phyloP scores from a whole-genome alignment of 2,113 vertebrate species.

The Oreochromis aureus region DNA sequence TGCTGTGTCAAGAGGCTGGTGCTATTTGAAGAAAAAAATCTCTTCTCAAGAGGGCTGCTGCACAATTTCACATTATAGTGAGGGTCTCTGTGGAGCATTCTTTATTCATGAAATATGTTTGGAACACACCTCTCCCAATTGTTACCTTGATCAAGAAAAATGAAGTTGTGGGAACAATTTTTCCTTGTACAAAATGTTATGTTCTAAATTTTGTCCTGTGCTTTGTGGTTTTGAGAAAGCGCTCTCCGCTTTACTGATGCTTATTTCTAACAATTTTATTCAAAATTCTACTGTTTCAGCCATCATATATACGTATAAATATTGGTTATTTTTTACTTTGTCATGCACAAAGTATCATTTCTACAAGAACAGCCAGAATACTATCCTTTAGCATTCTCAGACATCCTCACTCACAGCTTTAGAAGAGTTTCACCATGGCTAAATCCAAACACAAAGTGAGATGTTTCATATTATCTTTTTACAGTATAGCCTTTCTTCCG shows the following conservation, averaged over 20 bases:
- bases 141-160: background rate
- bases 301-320: background rate
- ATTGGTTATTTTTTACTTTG: background rate
- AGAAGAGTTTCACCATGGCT: background rate
- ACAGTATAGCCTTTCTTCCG: background rate
- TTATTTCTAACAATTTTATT: background rate
- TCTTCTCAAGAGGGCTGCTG: background rate
- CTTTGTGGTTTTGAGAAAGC: background rate
- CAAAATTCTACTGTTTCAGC: background rate
- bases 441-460: background rate
- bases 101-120: background rate
- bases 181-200: background rate
- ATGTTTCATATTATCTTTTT: background rate
- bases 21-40: background rate
- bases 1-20: background rate
- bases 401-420: background rate
- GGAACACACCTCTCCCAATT: background rate
- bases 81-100: background rate
- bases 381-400: background rate
- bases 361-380: background rate
- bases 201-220: background rate
- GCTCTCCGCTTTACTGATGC: background rate
- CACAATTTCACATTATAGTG: background rate
- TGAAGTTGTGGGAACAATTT: background rate
- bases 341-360: background rate